phyloP scores from a whole-genome alignment of 2,888 invertebrate species.

The Apamea sordens region DNA sequence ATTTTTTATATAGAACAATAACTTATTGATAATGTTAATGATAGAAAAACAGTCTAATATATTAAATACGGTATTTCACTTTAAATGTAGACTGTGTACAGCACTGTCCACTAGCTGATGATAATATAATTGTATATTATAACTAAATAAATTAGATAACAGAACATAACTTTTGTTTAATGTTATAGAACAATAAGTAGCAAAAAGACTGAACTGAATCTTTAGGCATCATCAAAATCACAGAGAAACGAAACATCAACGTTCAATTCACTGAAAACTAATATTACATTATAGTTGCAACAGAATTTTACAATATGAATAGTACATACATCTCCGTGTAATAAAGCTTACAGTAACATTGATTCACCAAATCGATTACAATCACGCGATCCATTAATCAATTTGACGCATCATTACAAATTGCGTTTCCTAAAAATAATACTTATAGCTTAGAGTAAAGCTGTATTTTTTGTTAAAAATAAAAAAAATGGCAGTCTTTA shows the following conservation, averaged over 20 bases:
- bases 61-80: not conserved
- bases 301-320: conserved; percentile 62
- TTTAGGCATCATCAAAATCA: conserved; percentile 67
- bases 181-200: conserved; percentile 16
- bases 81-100: too few relatives aligned
- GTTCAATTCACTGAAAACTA: conserved; percentile 67
- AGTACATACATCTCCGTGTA: conserved; percentile 62
- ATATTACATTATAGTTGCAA: conserved; percentile 60
- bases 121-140: not conserved
- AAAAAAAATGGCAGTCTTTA: conserved; percentile 90
- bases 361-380: conserved; percentile 62
- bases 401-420: conserved; percentile 61
- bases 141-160: not conserved
- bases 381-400: conserved; percentile 44
- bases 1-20: not conserved
- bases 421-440: conserved; percentile 71
- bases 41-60: not conserved
- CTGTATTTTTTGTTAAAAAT: conserved; percentile 85
- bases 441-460: conserved; percentile 89
- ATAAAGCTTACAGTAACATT: conserved; percentile 69
- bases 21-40: not conserved
- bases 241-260: conserved; percentile 69
- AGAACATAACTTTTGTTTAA: not conserved
- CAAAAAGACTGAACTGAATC: conserved; percentile 62
- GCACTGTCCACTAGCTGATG: not conserved